Base-by-base conservation (phyloP, 2,113 vertebrate genomes). In the Phocoena phocoena region DNA sequence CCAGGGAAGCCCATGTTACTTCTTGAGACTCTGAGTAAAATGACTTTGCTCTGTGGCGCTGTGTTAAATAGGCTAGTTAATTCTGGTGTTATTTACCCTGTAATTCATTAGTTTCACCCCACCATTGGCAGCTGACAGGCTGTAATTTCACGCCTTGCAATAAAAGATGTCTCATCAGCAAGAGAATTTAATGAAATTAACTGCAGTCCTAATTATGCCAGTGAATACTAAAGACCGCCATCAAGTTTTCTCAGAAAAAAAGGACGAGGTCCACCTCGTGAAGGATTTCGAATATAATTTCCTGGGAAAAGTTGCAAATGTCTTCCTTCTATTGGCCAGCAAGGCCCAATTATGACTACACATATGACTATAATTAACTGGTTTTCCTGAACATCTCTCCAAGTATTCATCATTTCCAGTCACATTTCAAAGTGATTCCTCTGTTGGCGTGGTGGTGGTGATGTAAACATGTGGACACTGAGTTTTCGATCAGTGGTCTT, bases 141-240 rank as follows among this genome's bases (percentile, higher is more conserved):
- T 99, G 99, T 99, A 99, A 99, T 99, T 99, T 99, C 99, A 99
- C 99, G 99, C 99, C 99, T 99, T 98, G 99, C 99, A 99, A 99
- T 99, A 99, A 99, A 99, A 99, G 99, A 99, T 99, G 99, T 99
- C 99, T 99, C 99, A 99, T 99, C 99, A 99, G 99, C 99, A 99
- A 99, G 99, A 99, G 99, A 99, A 99, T 99, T 99, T 99, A 99
- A 99, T 99, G 99, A 99, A 99, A 99, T 99, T 99, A 99, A 99
- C 99, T 99, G 99, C 99, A 98, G 99, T 98, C 99, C 99, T 99
- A 99, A 99, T 99, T 99, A 99, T 99, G 99, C 99, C 99, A 99
- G 99, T 99, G 99, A 99, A 99, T 99, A 99, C 99, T 99, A 99
- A 99, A 99, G 99, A 99, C 99, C 97, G 98, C 99, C 99, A 99